Base-by-base conservation (phyloP, 2,797 vertebrate species). In the Enteromius afrohamiltoni region DNA sequence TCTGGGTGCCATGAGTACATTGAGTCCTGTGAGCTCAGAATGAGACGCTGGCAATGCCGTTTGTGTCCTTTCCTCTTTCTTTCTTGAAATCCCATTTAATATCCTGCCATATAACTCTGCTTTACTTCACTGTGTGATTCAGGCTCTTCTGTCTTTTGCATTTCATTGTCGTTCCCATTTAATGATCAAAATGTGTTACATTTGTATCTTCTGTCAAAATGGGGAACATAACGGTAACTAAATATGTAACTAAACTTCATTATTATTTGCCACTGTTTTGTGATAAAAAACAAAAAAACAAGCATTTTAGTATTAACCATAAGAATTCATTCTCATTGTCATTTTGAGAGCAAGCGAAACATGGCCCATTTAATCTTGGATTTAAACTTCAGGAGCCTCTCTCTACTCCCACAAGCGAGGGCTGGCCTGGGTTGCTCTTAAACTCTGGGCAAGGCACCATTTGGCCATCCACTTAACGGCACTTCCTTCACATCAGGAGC, bases 251-350 rank as follows among this genome's bases (percentile, higher is more conserved):
- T 42, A 78, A 45, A 49, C 3, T 64, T 10, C 1, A 3, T 34
- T 16, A 62, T 77, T 17, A 64, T n/a, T 82, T 64, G 42, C 34
- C 21, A 79, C 47, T 29, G 31, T 51, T 34, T 83, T 80, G 80
- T 58, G 4, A 47, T 40, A 40, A 40, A 40, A 40, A 40, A 40
- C 7, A 42, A 69, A 34, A 62, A 23, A 23, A 37, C 13, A 53
- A 67, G 23, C 29, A 23, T 82, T n/a, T 69, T 78, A 34, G 69
- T 79, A 60, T 51, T 60, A 67, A 17, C 64, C 21, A 45, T 31
- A 53, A 64, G 23, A 84, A 71, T 67, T 58, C 86, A 71, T 91
- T 91, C 86, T 93, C 91, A 92, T 93, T 93, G 92, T 93, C 91
- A 93, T 93, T 93, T 93, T 93, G 88, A 92, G 90, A 89, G 85